Evolutionary conservation across 2,888 invertebrate genomes (phyloP), one percentile per base, ranked within the genome.

Genomic region (Actias luna): DNA sequence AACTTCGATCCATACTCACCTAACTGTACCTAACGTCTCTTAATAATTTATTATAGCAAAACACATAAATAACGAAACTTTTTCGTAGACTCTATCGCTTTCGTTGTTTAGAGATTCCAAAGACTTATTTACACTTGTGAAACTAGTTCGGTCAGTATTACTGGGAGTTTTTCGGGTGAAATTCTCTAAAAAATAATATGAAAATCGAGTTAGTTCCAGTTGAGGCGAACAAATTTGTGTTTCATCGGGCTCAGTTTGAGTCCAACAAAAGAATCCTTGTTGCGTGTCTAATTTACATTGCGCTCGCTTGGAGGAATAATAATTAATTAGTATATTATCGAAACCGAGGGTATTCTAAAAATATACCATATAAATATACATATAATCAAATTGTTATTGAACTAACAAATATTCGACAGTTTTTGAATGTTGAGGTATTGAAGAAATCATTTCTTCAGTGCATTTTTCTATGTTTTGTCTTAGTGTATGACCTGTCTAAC

Each of bases 1-100:
- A 50, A 50, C 46, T 50, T 50, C 22, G 25, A 50, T 12, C 46
- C 25, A 25, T 25, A 10, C 14, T 25, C 46, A 50, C 46, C 46
- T 50, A 50, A 50, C 25, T 50, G 22, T 5, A 50, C 46, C 46
- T 50, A 50, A 50, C 25, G 25, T 50, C 25, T 50, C 46, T 50
- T 50, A 50, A 50, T 50, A 50, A 50, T 50, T 50, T 50, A 50
- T 50, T 22, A 50, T 50, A 22, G 46, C 46, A 50, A 50, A 50
- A 50, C 46, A 50, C 46, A 50, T 50, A 50, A 50, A 50, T 50
- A 50, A 50, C 46, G 25, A 25, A 50, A 50, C 46, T 50, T 50
- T 50, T 50, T 25, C 46, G 22, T 50, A 50, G 22, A 50, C 25
- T 25, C 25, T 50, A 50, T 22, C 46, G 46, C 25, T 50, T 50